phyloP scores from a whole-genome alignment of 1,140 invertebrate genomes.

The Amyelois transitella region DNA sequence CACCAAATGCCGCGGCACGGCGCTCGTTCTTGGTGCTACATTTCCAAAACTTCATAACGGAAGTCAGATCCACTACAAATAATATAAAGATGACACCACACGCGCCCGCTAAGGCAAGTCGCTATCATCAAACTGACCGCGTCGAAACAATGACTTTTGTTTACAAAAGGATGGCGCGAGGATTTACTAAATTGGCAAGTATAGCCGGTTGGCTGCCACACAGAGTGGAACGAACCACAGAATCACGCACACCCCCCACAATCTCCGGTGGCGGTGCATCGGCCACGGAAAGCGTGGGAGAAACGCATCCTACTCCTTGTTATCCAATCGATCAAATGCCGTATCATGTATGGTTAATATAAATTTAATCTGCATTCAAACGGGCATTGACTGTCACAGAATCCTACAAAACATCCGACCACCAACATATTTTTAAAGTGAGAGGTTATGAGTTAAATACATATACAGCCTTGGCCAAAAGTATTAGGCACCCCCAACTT shows the following conservation, averaged over 20 bases:
- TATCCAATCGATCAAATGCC: background rate
- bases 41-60: slow-evolving; percentile 65
- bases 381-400: too few relatives aligned
- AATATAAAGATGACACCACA: slow-evolving; percentile 31
- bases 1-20: slow-evolving; percentile 28
- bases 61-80: slow-evolving; percentile 22
- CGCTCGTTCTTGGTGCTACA: slow-evolving; percentile 40
- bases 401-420: too few relatives aligned
- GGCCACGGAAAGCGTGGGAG: slow-evolving; percentile 54
- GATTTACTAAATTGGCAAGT: slow-evolving; percentile 57
- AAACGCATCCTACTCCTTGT: background rate
- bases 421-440: too few relatives aligned
- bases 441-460: too few relatives aligned
- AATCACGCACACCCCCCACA: slow-evolving; percentile 46
- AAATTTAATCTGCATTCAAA: background rate
- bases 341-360: background rate
- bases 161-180: slow-evolving; percentile 60
- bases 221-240: slow-evolving; percentile 44
- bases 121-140: slow-evolving; percentile 61
- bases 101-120: slow-evolving; percentile 48
- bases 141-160: slow-evolving; percentile 71
- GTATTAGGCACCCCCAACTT: too few relatives aligned
- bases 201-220: slow-evolving; percentile 34
- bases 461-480: too few relatives aligned
- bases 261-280: slow-evolving; percentile 37